Percentiles rank a stretch among this genome's conserved stretches.
phyloP scores from a whole-genome alignment of 2,113 vertebrate genomes.

The Dipodomys ordii region DNA sequence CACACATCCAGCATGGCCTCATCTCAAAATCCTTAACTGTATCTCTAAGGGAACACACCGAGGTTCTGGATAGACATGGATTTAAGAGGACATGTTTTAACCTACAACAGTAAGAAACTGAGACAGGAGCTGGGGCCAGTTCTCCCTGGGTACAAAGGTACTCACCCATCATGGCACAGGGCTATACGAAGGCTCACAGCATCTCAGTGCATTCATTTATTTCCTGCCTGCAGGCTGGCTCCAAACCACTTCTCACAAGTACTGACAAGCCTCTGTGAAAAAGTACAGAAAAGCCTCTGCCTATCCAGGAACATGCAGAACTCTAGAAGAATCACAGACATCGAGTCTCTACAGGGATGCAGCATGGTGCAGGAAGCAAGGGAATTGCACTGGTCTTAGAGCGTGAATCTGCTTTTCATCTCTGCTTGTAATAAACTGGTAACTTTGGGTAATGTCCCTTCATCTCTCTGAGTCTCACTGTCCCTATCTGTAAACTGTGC shows the following conservation, averaged over 20 bases:
- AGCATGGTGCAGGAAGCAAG: not conserved
- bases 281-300: not conserved
- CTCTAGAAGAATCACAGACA: not conserved
- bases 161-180: accelerated
- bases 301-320: not conserved
- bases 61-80: not conserved
- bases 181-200: not conserved
- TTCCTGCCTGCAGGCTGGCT: not conserved
- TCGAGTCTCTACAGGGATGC: not conserved
- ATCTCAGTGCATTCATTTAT: not conserved
- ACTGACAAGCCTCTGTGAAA: too few species aligned
- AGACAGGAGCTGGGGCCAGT: not conserved
- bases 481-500: not conserved
- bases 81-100: not conserved
- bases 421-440: not conserved
- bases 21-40: not conserved
- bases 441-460: too few species aligned
- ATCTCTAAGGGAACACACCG: not conserved
- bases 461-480: not conserved
- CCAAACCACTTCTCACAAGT: not conserved
- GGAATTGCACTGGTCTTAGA: not conserved
- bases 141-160: not conserved
- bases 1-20: not conserved
- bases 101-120: not conserved
- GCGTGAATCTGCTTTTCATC: not conserved